phyloP scores from a whole-genome alignment of 2,888 invertebrate genomes.

The Dasysyrphus albostriatus region DNA sequence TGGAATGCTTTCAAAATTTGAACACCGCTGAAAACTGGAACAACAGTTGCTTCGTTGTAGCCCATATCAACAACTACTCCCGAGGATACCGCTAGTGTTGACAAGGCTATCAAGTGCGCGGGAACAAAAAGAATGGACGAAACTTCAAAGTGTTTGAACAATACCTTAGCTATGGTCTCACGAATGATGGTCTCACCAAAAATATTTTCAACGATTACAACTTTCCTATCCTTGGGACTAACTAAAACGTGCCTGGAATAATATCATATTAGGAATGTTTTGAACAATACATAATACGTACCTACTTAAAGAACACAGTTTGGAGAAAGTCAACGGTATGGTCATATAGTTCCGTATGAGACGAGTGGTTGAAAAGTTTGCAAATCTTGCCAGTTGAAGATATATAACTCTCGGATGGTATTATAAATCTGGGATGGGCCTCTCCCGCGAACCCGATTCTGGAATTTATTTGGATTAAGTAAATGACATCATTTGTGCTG shows the following conservation, averaged over 20 bases:
- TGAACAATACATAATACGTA: background rate
- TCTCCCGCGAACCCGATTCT: conserved; percentile 97
- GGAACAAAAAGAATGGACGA: conserved; percentile 93
- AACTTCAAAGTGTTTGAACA: conserved; percentile 97
- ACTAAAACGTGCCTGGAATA: conserved; percentile 91
- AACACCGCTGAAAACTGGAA: conserved; percentile 94
- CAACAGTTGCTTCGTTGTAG: conserved; percentile 91
- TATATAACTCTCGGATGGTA: conserved; percentile 90
- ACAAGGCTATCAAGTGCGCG: conserved; percentile 92
- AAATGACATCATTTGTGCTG: conserved; percentile 76
- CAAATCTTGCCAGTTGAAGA: conserved; percentile 86
- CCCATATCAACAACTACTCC: conserved; percentile 95
- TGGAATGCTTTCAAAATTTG: conserved; percentile 94
- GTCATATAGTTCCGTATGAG: conserved; percentile 90
- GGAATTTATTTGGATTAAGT: conserved; percentile 71
- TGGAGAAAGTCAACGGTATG: conserved; percentile 95
- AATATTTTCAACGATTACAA: conserved; percentile 96
- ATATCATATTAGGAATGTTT: background rate
- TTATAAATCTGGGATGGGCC: conserved; percentile 93
- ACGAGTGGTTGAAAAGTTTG: conserved; percentile 87
- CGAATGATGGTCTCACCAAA: conserved; percentile 92
- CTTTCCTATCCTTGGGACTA: conserved; percentile 96
- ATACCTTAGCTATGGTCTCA: conserved; percentile 94
- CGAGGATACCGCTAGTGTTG: conserved; percentile 92
- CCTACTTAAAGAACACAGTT: conserved; percentile 93